phyloP scores from a whole-genome alignment of 2,797 vertebrate species.

The Cyclura pinguis region DNA sequence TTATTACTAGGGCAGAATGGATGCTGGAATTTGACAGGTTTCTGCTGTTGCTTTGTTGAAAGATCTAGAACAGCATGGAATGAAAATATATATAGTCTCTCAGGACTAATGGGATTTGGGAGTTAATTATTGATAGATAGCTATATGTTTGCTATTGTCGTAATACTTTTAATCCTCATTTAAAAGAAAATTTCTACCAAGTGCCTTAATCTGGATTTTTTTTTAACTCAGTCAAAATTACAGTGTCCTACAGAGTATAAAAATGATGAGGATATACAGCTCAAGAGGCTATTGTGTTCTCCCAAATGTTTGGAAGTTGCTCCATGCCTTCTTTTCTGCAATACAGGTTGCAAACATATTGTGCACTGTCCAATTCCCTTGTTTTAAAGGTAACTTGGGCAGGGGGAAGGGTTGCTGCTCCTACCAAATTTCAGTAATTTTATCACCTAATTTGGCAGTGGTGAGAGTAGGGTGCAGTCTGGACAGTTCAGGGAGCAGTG shows the following conservation, averaged over 20 bases:
- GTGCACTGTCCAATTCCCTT: too few species aligned
- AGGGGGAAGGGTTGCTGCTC: too few species aligned
- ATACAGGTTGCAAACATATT: too few species aligned
- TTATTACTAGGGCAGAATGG: slow-evolving; percentile 45
- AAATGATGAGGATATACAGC: too few species aligned
- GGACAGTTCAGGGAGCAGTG: too few species aligned
- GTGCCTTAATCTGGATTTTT: too few species aligned
- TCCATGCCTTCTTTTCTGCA: too few species aligned
- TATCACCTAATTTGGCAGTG: background rate
- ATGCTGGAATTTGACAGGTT: slow-evolving; percentile 51
- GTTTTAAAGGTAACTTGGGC: background rate
- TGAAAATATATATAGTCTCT: background rate
- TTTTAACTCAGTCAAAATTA: too few species aligned
- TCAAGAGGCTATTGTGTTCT: too few species aligned
- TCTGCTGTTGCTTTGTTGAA: slow-evolving; percentile 40
- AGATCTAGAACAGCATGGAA: slow-evolving; percentile 28
- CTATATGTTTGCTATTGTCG: background rate
- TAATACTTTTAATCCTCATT: background rate
- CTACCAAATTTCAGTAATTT: too few species aligned
- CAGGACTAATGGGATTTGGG: slow-evolving; percentile 37
- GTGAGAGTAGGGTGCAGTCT: background rate
- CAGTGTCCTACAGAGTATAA: too few species aligned
- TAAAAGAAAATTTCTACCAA: background rate
- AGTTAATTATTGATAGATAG: slow-evolving; percentile 20
- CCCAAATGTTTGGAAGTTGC: too few species aligned